Conservation (phyloP, 2,113 vertebrate species). For the Leptocoma aspasia region DNA sequence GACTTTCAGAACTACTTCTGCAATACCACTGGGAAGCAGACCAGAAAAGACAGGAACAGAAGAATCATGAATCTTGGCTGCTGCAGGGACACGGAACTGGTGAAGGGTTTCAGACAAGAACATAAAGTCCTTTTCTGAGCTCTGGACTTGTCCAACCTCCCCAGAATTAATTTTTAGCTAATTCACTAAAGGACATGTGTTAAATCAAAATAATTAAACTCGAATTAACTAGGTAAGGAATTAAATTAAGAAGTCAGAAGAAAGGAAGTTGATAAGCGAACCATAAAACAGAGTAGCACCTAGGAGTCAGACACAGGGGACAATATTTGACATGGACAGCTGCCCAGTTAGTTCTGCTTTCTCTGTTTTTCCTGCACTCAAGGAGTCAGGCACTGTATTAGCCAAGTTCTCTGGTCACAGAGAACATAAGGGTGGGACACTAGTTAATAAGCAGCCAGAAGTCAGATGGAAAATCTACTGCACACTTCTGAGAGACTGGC, state of each 20-base stretch:
- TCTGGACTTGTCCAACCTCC: neutral
- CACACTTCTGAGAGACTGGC: neutral
- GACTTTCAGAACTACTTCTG: neutral
- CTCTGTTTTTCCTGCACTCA: neutral
- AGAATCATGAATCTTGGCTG: neutral
- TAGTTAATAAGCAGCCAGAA: neutral
- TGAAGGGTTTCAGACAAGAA: neutral
- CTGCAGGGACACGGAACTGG: neutral
- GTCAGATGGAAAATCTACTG: neutral
- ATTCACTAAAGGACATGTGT: neutral
- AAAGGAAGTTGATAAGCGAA: neutral
- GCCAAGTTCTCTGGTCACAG: neutral
- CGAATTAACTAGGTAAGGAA: neutral
- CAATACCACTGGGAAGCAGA: neutral
- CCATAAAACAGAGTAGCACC: neutral
- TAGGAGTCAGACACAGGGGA: neutral
- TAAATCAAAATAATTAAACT: neutral
- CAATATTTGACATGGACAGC: neutral
- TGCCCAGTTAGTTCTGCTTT: neutral
- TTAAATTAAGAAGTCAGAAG: neutral
- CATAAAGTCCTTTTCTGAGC: neutral
- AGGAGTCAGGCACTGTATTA: neutral
- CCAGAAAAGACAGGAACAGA: neutral
- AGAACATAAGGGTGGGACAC: neutral
- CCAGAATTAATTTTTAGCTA: neutral